These are phyloP conservation scores for Rhabdornis inornatus DNA, from an alignment of 2,113 vertebrate species.

Conservation along the genomic window DNA sequence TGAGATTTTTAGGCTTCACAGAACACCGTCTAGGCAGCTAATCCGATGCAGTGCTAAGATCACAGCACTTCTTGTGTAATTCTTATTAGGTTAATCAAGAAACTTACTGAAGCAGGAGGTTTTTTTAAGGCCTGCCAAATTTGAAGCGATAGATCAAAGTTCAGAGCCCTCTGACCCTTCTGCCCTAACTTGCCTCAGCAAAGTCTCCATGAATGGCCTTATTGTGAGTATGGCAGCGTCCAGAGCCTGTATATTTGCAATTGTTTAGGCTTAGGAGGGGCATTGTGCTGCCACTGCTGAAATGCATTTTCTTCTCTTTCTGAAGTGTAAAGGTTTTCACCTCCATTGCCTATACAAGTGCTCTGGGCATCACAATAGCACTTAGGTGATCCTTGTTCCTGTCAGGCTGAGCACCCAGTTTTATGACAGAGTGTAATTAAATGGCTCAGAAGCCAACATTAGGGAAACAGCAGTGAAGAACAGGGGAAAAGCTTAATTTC, in stretches of 20 bases:
- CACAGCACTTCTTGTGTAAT: slow-evolving; percentile 47
- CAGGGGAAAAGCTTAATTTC: slow-evolving; percentile 51
- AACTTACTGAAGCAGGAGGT: slow-evolving; percentile 68
- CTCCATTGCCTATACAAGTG: slow-evolving; percentile 18
- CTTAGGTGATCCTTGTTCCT: slow-evolving; percentile 63
- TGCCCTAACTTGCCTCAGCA: slow-evolving; percentile 42
- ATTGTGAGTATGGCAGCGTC: slow-evolving; percentile 38
- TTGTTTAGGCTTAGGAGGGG: slow-evolving; percentile 48
- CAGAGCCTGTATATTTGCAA: slow-evolving; percentile 51
- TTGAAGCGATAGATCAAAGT: slow-evolving; percentile 67
- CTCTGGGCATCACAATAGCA: slow-evolving; percentile 8
- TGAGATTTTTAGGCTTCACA: slow-evolving; percentile 48
- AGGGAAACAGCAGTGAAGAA: slow-evolving; percentile 28
- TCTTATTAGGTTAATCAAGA: slow-evolving; percentile 68
- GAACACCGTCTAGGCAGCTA: slow-evolving; percentile 36
- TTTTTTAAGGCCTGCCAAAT: slow-evolving; percentile 56
- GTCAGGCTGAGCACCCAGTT: not conserved
- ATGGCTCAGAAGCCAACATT: slow-evolving; percentile 41
- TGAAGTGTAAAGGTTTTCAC: slow-evolving; percentile 21
- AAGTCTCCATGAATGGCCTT: slow-evolving; percentile 40
- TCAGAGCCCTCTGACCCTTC: slow-evolving; percentile 57
- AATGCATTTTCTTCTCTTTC: slow-evolving; percentile 49
- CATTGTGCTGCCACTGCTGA: slow-evolving; percentile 31
- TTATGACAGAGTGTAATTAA: slow-evolving; percentile 70
- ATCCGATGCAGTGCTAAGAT: slow-evolving; percentile 56